A percentile compares a stretch with the other conserved stretches of the same genome.
These are phyloP conservation scores for Echiichthys vipera DNA, from an alignment of 2,797 vertebrate genomes.

Conservation along the genomic window DNA sequence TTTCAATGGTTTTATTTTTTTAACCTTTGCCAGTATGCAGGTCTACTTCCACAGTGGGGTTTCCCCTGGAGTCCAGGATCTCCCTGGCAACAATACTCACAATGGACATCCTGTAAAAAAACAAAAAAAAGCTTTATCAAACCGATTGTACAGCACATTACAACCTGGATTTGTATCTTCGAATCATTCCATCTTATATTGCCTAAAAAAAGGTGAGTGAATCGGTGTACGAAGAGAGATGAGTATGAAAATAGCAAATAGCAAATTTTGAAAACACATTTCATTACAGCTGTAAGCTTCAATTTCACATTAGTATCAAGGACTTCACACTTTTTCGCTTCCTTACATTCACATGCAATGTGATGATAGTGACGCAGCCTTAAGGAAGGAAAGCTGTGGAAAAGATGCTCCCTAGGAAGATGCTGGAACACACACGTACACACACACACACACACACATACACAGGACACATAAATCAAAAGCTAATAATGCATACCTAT, in stretches of 20 bases:
- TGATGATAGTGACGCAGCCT: constrained; percentile 67
- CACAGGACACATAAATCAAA: constrained; percentile 43
- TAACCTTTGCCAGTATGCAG: constrained; percentile 87
- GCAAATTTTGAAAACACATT: background rate
- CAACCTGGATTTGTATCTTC: background rate
- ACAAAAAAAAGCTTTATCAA: constrained; percentile 2
- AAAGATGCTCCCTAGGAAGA: constrained; percentile 58
- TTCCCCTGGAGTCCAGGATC: constrained; percentile 90
- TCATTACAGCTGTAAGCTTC: constrained; percentile 9
- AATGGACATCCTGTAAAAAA: constrained; percentile 86
- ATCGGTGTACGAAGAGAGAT: background rate
- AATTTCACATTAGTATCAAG: constrained; percentile 32
- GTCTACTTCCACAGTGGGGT: constrained; percentile 91
- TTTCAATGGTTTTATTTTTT: background rate
- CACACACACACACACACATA: constrained; percentile 6
- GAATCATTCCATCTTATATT: constrained; percentile 1
- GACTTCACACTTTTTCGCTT: constrained; percentile 45
- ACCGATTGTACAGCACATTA: background rate
- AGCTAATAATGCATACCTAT: constrained; percentile 48
- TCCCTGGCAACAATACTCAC: constrained; percentile 88
- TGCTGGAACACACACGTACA: constrained; percentile 19
- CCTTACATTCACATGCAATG: constrained; percentile 44
- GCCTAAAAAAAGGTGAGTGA: background rate
- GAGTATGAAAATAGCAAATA: constrained; percentile 2
- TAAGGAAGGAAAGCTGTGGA: constrained; percentile 57